A percentile compares a stretch with the other conserved stretches of the same genome.
These are phyloP conservation scores for Pseudoatta argentina DNA, from an alignment of 1,140 invertebrate species.

Conservation along the genomic window DNA sequence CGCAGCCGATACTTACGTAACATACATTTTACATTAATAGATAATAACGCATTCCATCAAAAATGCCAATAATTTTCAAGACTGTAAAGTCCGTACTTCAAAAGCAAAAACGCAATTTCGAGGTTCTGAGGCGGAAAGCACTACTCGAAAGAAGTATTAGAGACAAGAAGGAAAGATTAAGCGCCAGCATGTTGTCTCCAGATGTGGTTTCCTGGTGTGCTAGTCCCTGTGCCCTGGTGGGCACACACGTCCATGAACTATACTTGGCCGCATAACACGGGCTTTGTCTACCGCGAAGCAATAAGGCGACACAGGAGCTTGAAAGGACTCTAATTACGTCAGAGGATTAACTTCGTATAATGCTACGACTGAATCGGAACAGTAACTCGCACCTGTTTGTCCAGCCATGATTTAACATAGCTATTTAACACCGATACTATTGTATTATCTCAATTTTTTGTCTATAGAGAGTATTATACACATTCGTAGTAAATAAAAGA, in stretches of 20 bases:
- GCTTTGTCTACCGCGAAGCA: slow-evolving; percentile 64
- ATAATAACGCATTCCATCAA: slow-evolving; percentile 18
- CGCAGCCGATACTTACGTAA: background rate
- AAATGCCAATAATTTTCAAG: slow-evolving; percentile 17
- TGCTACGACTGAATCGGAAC: slow-evolving; percentile 14
- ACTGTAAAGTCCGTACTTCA: background rate
- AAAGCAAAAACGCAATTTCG: slow-evolving; percentile 49
- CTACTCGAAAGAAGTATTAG: slow-evolving; percentile 47
- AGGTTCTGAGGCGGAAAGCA: background rate
- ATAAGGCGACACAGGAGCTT: slow-evolving; percentile 52
- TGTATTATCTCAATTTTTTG: background rate
- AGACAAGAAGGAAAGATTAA: slow-evolving; percentile 63
- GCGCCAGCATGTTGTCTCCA: slow-evolving; percentile 42
- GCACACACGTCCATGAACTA: slow-evolving; percentile 33
- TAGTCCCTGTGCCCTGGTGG: background rate
- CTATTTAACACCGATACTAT: background rate
- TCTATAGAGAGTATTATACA: background rate
- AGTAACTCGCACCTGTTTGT: background rate
- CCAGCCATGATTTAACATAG: background rate
- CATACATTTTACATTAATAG: background rate
- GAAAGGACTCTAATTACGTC: slow-evolving; percentile 67
- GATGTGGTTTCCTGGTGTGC: slow-evolving; percentile 24
- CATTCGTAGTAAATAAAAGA: background rate
- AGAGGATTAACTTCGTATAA: slow-evolving; percentile 67
- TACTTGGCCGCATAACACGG: slow-evolving; percentile 32